Conservation (phyloP, 2,888 invertebrate species). For the Orthosia incerta region DNA sequence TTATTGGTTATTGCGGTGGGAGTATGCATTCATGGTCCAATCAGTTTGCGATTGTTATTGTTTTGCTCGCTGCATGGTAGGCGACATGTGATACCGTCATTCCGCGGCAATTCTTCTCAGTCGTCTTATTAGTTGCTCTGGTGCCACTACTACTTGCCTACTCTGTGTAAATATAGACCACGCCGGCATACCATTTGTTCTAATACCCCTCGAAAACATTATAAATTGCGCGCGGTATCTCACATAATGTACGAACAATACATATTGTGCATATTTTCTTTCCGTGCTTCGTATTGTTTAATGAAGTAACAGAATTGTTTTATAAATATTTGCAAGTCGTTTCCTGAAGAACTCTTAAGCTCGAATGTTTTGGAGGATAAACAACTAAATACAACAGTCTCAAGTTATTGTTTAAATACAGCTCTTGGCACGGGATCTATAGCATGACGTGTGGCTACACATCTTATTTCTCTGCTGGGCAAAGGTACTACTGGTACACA, state of each 20-base stretch:
- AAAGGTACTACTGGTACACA: too few relatives aligned
- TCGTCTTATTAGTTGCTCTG: slow-evolving; percentile 1
- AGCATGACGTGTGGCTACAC: neutral
- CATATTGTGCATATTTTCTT: slow-evolving; percentile 35
- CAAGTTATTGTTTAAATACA: slow-evolving; percentile 30
- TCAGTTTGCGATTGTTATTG: slow-evolving; percentile 8
- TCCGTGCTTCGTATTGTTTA: slow-evolving; percentile 28
- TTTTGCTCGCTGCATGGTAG: neutral
- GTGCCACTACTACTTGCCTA: neutral
- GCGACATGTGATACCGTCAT: slow-evolving; percentile 16
- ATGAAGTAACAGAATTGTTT: slow-evolving; percentile 41
- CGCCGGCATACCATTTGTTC: slow-evolving; percentile 25
- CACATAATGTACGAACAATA: neutral
- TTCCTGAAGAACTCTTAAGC: slow-evolving; percentile 47
- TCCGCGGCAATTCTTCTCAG: slow-evolving; percentile 6
- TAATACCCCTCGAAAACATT: slow-evolving; percentile 11
- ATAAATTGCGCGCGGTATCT: slow-evolving; percentile 13
- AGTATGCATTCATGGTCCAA: neutral
- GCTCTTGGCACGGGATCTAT: slow-evolving; percentile 23
- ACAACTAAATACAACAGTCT: slow-evolving; percentile 46
- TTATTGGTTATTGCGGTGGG: neutral
- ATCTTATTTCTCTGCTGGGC: neutral
- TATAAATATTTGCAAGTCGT: slow-evolving; percentile 44
- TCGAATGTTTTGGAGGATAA: slow-evolving; percentile 37
- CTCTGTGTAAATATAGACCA: slow-evolving; percentile 19